Evolutionary conservation across 2,888 invertebrate species (phyloP), one percentile per base, ranked within the genome.

Genomic region (Dichetophora obliterata): DNA sequence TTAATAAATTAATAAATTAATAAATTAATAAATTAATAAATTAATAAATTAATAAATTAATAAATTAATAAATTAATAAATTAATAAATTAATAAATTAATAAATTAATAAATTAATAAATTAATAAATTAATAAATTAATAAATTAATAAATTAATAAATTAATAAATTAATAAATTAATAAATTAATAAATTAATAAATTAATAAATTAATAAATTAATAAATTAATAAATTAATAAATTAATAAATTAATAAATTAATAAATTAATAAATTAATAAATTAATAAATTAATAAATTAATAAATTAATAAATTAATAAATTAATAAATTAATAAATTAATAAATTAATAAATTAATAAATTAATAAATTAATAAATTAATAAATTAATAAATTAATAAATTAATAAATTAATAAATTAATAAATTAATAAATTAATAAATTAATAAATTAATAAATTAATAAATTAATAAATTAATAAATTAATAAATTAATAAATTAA

Each of bases 361-460:
- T 50, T 50, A 50, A 50, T 50, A 50, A 50, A 50, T 50, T 50
- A 50, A 50, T 50, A 50, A 50, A 50, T 50, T 50, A 50, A 68
- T 68, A 50, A 50, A 50, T 50, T 50, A 50, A 50, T 50, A 50
- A 50, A 50, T 50, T 50, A 50, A 50, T 50, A 68, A 68, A 68
- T 68, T 68, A 68, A 68, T 68, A 68, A 63, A 63, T 63, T 63
- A 68, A 68, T 68, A 68, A 68, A 68, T 68, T 68, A 48, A 68
- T 68, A 50, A 68, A 50, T 50, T 50, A 50, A 50, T 50, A 50
- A 50, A 50, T 50, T 50, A 50, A 50, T 50, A 50, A 50, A 50
- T 50, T 50, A 50, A 50, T 50, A 50, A 50, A 50, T 50, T 50
- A 50, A 50, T 50, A 50, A 50, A 50, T 50, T 50, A 50, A 50